Conservation (phyloP, 64 coral and sea anemone species). For the Anthopleura sola region DNA sequence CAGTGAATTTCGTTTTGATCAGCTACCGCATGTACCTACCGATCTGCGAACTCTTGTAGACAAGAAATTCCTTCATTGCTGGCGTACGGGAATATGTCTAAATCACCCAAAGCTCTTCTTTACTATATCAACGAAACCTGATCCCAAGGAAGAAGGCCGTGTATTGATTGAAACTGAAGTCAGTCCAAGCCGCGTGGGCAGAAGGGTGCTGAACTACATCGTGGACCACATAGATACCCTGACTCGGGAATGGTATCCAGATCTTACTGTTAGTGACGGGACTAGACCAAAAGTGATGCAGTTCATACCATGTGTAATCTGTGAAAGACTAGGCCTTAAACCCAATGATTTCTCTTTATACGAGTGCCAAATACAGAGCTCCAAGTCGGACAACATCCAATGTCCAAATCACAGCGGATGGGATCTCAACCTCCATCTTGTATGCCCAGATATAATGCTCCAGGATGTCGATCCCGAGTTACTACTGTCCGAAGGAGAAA, state of each 20-base stretch:
- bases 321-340: constrained; percentile 55
- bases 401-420: constrained; percentile 68
- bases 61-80: constrained; percentile 71
- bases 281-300: constrained; percentile 59
- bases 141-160: constrained; percentile 19
- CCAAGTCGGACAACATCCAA: constrained; percentile 54
- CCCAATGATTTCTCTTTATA: constrained; percentile 73
- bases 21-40: constrained; percentile 40
- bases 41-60: constrained; percentile 72
- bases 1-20: constrained; percentile 37
- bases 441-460: constrained; percentile 89
- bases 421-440: constrained; percentile 62
- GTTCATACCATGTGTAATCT: constrained; percentile 63
- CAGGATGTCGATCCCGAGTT: constrained; percentile 91
- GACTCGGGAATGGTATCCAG: constrained; percentile 92
- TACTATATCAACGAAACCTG: constrained; percentile 28
- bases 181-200: constrained; percentile 69
- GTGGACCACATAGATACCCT: constrained; percentile 95
- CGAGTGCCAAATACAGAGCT: constrained; percentile 74
- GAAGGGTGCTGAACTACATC: constrained; percentile 77
- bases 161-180: constrained; percentile 65
- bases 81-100: constrained; percentile 85
- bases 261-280: constrained; percentile 57
- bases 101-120: constrained; percentile 70
- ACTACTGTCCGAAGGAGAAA: constrained; percentile 50